Base-by-base conservation (phyloP, 2,888 invertebrate genomes). In the Nasonia oneida region DNA sequence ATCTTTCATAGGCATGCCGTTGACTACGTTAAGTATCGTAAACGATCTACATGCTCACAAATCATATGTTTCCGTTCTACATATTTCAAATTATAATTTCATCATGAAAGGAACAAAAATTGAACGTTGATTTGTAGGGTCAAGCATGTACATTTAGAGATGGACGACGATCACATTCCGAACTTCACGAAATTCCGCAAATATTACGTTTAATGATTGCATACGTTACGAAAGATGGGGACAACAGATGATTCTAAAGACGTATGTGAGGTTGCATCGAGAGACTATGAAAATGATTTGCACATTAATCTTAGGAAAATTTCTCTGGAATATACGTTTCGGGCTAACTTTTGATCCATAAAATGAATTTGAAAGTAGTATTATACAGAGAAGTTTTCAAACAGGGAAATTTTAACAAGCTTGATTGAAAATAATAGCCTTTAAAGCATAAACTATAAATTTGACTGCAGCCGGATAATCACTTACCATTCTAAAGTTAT, bases 101-200 rank as follows among this genome's bases (percentile, higher is more conserved):
- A 42, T 74, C 18, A 64, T 79, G 61, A 80, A 80, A 82, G 53
- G 81, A 82, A 86, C 79, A 86, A 84, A 78, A 71, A 80, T 78
- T 83, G 53, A 85, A 84, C 82, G 61, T 84, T 87, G 84, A 29
- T 85, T 85, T 87, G 23, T 87, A 87, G 87, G 87, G 85, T 80
- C 85, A 77, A 75, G 85, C 70, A 87, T 87, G 87, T 87, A 87
- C 87, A 87, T 85, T 85, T 87, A 87, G 47, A 85, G 85, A 83
- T 78, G 87, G 87, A 87, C 85, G 79, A 33, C 85, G 81, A 83
- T 77, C 81, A 81, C 82, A 84, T 87, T 85, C 84, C 84, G 67
- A 86, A 86, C 84, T 82, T 84, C 84, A 86, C 71, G 78, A 83
- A 82, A 80, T 82, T 87, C 87, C 83, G 53, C 79, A 85, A 87